Conservation (phyloP, 2,113 vertebrate genomes). For the Myotis yumanensis region DNA sequence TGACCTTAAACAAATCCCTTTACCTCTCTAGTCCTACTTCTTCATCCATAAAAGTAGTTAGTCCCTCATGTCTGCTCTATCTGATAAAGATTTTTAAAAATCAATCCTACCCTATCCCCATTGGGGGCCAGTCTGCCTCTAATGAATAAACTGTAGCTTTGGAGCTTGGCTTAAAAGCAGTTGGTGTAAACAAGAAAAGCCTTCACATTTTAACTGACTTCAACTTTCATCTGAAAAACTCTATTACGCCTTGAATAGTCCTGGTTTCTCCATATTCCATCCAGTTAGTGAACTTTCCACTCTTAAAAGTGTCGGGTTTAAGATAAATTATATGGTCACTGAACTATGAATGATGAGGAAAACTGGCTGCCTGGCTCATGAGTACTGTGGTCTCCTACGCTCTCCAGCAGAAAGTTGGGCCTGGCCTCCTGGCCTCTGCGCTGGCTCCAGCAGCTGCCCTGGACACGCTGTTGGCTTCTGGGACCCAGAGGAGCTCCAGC, state of each 20-base stretch:
- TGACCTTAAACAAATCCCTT: not conserved
- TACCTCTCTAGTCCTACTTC: not conserved
- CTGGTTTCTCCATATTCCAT: not conserved
- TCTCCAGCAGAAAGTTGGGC: not conserved
- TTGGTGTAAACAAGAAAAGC: not conserved
- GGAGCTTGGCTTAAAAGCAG: not conserved
- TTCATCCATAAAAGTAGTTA: not conserved
- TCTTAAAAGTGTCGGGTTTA: not conserved
- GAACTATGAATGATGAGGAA: not conserved
- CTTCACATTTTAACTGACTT: not conserved
- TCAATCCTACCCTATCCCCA: not conserved
- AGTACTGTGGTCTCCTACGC: rapidly evolving
- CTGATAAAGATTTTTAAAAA: not conserved
- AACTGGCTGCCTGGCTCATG: not conserved
- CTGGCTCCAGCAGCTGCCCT: not conserved
- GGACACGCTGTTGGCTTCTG: not conserved
- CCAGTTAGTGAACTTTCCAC: not conserved
- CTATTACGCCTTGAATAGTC: too few relatives aligned
- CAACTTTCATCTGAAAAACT: not conserved
- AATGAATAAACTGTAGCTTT: not conserved
- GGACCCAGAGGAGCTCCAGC: not conserved
- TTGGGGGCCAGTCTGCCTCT: not conserved
- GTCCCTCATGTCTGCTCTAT: not conserved
- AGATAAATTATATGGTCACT: not conserved
- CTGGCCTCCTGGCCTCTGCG: rapidly evolving